Evolutionary conservation across 2,113 vertebrate genomes (phyloP).

Genomic region (Tychaedon coryphoeus): DNA sequence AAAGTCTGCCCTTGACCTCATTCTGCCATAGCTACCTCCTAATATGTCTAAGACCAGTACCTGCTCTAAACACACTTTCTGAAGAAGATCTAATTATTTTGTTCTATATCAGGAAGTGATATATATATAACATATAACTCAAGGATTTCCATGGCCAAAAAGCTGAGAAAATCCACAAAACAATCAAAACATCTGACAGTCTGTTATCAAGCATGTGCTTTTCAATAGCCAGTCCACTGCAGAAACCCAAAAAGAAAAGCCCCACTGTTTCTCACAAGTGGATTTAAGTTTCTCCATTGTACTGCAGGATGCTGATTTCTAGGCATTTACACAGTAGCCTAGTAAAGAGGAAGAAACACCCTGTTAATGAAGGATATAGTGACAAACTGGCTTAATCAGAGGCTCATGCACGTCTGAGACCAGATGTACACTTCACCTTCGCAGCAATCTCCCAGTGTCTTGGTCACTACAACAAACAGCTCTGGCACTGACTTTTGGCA

Average conservation of each 20-base stretch:
- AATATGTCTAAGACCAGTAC: background rate
- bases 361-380: constrained; percentile 25
- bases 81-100: background rate
- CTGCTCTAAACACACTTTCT: background rate
- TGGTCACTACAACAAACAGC: constrained; percentile 55
- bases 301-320: background rate
- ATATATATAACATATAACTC: too few relatives aligned
- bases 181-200: background rate
- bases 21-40: background rate
- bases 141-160: background rate
- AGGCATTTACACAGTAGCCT: background rate
- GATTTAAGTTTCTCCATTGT: background rate
- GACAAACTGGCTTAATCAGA: constrained; percentile 25
- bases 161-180: background rate
- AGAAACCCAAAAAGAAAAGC: background rate
- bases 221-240: background rate
- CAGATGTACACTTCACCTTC: constrained; percentile 61
- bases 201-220: background rate
- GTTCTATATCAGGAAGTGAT: fast-evolving
- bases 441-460: constrained; percentile 46
- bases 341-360: background rate
- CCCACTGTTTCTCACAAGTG: background rate
- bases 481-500: constrained; percentile 57
- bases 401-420: background rate
- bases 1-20: background rate